Percentiles rank a stretch among this genome's conserved stretches.
Evolutionary conservation across 2,113 vertebrate genomes (phyloP).

Genomic region (Oreochromis niloticus): DNA sequence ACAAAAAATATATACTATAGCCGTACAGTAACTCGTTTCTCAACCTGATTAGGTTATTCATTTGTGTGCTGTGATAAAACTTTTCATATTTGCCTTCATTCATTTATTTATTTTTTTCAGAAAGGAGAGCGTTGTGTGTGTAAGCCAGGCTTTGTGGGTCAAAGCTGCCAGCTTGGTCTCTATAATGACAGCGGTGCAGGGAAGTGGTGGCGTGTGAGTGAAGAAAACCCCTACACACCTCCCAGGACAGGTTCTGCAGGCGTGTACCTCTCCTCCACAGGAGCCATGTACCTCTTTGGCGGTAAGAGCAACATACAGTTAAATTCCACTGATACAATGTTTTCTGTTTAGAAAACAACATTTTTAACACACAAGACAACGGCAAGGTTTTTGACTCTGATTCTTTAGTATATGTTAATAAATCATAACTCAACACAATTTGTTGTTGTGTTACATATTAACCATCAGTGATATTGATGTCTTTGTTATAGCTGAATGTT

Average conservation of each 20-base stretch:
- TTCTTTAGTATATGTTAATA: not conserved
- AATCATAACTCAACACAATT: not conserved
- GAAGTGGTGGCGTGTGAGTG: conserved; percentile 84
- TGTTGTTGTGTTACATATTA: not conserved
- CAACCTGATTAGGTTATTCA: not conserved
- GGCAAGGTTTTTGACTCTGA: not conserved
- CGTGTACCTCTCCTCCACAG: conserved; percentile 77
- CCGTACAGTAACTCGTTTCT: not conserved
- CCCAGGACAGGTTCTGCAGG: conserved; percentile 82
- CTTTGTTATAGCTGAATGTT: not conserved
- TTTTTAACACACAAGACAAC: not conserved
- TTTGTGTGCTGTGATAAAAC: not conserved
- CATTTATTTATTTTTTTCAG: conserved; percentile 45
- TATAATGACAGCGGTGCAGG: conserved; percentile 82
- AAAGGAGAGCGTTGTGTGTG: conserved; percentile 77
- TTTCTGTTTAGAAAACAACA: not conserved
- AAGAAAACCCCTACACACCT: conserved; percentile 66
- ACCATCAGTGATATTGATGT: not conserved
- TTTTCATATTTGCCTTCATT: not conserved
- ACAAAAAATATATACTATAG: not conserved
- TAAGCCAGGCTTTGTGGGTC: conserved; percentile 79
- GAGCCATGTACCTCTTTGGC: conserved; percentile 84
- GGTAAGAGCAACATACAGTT: conserved; percentile 64
- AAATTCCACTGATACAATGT: not conserved
- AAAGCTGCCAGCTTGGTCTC: conserved; percentile 81